These are phyloP conservation scores for Neodiprion lecontei DNA, from an alignment of 1,140 invertebrate genomes.

Conservation along the genomic window DNA sequence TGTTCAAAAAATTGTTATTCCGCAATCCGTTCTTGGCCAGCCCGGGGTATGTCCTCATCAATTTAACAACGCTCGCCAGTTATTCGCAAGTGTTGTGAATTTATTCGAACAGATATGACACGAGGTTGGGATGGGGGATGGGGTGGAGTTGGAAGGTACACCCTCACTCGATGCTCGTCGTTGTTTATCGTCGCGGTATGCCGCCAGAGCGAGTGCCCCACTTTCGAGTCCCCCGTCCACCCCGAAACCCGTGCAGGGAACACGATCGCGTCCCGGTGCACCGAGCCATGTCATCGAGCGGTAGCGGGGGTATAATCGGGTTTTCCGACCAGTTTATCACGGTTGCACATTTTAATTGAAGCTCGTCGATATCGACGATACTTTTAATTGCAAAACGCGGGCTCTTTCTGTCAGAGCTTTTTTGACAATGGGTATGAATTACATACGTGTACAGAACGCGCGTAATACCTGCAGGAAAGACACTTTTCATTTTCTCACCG, in stretches of 20 bases:
- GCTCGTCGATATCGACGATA: no score
- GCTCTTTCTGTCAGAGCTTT: no score
- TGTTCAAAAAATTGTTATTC: no score
- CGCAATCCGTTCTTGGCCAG: background rate
- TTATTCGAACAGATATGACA: constrained; percentile 40
- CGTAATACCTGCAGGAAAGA: no score
- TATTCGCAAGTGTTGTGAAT: constrained; percentile 55
- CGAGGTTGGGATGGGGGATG: constrained; percentile 27
- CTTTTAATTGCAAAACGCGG: no score
- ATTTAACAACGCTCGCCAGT: constrained; percentile 47
- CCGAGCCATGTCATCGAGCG: background rate
- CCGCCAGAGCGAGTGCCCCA: constrained; percentile 39
- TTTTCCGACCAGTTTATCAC: background rate
- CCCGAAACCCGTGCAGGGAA: constrained; percentile 8
- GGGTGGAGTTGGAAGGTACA: constrained; percentile 29
- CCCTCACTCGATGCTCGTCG: constrained; percentile 37
- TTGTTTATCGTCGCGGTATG: constrained; percentile 52
- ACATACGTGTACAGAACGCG: no score
- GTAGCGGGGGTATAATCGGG: background rate
- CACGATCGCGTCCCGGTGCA: constrained; percentile 20
- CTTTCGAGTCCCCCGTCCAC: constrained; percentile 32
- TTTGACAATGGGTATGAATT: no score
- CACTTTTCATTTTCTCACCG: no score
- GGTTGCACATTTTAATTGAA: no score
- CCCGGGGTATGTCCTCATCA: constrained; percentile 32